These are phyloP conservation scores for Luidia sarsii DNA, from an alignment of 53 echinoderm and acorn worm genomes.

Conservation along the genomic window DNA sequence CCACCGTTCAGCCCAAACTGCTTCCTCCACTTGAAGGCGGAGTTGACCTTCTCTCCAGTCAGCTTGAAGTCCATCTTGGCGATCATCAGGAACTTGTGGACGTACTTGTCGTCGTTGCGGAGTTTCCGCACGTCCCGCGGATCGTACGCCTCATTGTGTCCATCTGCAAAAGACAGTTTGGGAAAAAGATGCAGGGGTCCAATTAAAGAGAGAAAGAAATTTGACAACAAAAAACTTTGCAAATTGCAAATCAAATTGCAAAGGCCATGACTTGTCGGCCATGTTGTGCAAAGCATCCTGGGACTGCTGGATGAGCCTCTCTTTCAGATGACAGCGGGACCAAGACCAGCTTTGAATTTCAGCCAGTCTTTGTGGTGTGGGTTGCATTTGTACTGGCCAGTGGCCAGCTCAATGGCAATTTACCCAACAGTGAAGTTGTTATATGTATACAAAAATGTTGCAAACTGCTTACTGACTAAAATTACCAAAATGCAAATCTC, in stretches of 20 bases:
- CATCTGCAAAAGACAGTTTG: slow-evolving; percentile 48
- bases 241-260: neutral
- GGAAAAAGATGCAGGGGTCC: neutral
- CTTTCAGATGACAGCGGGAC: slow-evolving; percentile 20
- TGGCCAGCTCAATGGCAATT: no score
- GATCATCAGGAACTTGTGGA: slow-evolving; percentile 78
- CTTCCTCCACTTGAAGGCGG: slow-evolving; percentile 86
- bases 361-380: no score
- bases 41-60: slow-evolving; percentile 71
- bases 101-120: slow-evolving; percentile 69
- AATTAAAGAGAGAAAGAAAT: neutral
- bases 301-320: slow-evolving; percentile 42
- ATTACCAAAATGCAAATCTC: no score
- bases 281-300: slow-evolving; percentile 54
- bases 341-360: no score
- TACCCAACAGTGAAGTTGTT: no score
- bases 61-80: slow-evolving; percentile 65
- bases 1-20: slow-evolving; percentile 89
- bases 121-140: slow-evolving; percentile 75
- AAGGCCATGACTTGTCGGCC: slow-evolving; percentile 5
- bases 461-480: no score
- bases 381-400: no score
- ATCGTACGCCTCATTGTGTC: slow-evolving; percentile 66
- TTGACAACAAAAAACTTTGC: neutral
- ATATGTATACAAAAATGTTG: no score